A percentile compares a stretch with the other conserved stretches of the same genome.
phyloP scores from a whole-genome alignment of 2,797 vertebrate species.

The Novumbra hubbsi region DNA sequence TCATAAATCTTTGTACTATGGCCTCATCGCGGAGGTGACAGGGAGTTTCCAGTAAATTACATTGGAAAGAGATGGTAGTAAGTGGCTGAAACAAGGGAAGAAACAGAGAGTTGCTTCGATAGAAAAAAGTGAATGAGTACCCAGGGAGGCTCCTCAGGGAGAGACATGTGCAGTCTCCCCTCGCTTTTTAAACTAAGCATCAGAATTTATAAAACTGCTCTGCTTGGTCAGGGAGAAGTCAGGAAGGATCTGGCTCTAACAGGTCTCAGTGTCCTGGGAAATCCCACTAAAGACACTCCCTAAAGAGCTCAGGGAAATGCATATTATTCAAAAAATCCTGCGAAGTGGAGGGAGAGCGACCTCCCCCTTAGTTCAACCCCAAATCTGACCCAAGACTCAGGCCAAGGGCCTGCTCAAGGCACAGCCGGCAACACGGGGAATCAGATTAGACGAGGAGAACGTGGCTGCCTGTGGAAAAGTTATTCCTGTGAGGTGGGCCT shows the following conservation, averaged over 20 bases:
- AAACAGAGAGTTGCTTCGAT: slow-evolving; percentile 13
- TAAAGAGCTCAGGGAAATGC: background rate
- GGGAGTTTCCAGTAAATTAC: background rate
- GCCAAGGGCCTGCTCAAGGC: background rate
- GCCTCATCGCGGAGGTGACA: background rate
- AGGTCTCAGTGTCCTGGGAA: slow-evolving; percentile 39
- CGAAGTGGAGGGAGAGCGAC: slow-evolving; percentile 2
- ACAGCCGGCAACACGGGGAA: too few relatives aligned
- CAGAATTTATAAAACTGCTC: slow-evolving; percentile 9
- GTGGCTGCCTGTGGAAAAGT: background rate
- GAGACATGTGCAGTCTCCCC: background rate
- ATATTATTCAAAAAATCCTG: background rate
- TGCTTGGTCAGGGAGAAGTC: background rate
- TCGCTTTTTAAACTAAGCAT: slow-evolving; percentile 27
- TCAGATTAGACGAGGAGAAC: background rate
- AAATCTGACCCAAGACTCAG: background rate
- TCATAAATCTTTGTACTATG: too few relatives aligned
- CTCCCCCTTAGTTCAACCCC: background rate
- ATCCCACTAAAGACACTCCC: slow-evolving; percentile 30
- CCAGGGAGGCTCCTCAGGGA: background rate
- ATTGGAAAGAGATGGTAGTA: slow-evolving; percentile 36
- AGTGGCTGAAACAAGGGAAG: slow-evolving; percentile 25
- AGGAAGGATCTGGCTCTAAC: slow-evolving; percentile 47
- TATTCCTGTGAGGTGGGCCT: background rate
- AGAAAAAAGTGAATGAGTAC: slow-evolving; percentile 4